Conservation (phyloP, 2,113 vertebrate genomes). For the Calidris pygmaea region DNA sequence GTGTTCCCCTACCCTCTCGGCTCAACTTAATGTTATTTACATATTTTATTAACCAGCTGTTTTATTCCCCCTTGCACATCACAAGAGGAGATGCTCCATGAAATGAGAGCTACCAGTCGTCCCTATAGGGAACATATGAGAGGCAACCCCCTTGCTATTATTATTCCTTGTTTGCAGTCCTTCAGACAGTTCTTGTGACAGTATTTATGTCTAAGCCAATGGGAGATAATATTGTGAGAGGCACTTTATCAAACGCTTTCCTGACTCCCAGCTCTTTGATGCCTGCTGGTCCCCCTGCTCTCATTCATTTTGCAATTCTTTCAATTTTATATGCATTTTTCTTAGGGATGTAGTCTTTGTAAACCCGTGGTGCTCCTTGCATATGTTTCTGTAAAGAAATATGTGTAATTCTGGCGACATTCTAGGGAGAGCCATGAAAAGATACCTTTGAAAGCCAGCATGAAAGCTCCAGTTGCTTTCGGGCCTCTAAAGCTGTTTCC, state of each 20-base stretch:
- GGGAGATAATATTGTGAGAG: slow-evolving; percentile 40
- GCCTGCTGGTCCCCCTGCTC: slow-evolving; percentile 21
- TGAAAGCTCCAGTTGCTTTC: slow-evolving; percentile 3
- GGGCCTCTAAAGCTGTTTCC: background rate
- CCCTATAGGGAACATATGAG: background rate
- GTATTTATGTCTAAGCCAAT: slow-evolving; percentile 37
- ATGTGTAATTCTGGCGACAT: background rate
- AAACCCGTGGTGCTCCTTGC: background rate
- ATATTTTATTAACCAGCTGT: slow-evolving; percentile 42
- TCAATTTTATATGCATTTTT: background rate
- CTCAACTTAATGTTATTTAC: slow-evolving; percentile 8
- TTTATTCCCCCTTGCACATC: background rate
- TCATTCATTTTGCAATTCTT: background rate
- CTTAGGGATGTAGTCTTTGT: background rate
- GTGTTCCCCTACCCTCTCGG: background rate
- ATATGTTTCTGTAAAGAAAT: background rate
- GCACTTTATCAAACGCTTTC: background rate
- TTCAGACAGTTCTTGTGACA: slow-evolving; percentile 10
- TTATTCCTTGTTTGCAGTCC: slow-evolving; percentile 13
- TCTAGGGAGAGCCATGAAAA: background rate
- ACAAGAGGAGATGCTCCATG: background rate
- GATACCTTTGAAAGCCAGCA: slow-evolving; percentile 32
- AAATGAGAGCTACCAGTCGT: background rate
- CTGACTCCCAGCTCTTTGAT: slow-evolving; percentile 28
- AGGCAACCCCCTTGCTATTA: background rate